Conservation (phyloP, 1,140 invertebrate species). For the Trissolcus basalis region DNA sequence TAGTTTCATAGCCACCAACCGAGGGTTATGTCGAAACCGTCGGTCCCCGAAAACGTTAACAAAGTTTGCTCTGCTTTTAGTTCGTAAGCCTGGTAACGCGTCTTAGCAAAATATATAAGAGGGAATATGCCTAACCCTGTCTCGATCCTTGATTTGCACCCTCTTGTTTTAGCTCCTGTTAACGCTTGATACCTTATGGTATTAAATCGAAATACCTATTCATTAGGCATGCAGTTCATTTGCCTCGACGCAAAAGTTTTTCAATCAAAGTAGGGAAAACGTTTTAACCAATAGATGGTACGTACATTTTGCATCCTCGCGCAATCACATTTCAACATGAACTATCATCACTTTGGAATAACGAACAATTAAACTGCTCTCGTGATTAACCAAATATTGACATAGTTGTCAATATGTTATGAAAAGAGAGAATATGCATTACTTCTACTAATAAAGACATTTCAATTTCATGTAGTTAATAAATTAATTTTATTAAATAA, state of each 20-base stretch:
- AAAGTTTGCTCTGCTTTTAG: conserved; percentile 44
- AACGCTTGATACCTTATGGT: conserved; percentile 41
- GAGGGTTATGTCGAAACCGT: conserved; percentile 27
- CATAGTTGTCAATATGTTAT: too few species aligned
- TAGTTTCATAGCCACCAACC: not conserved
- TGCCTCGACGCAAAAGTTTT: conserved; percentile 1
- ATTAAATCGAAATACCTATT: conserved; percentile 39
- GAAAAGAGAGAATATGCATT: too few species aligned
- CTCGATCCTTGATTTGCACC: conserved; percentile 43
- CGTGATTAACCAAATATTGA: too few species aligned
- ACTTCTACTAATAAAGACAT: too few species aligned
- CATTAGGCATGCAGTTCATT: conserved; percentile 34
- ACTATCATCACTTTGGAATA: too few species aligned
- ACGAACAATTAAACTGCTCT: too few species aligned
- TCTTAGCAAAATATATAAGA: conserved; percentile 36
- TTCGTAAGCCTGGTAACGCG: conserved; percentile 39
- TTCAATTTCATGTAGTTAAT: too few species aligned
- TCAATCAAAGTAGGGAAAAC: not conserved
- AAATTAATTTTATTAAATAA: too few species aligned
- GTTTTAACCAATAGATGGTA: not conserved
- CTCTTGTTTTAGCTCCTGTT: conserved; percentile 53
- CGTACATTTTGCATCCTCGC: too few species aligned
- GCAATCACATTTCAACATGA: too few species aligned
- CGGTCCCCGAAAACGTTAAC: conserved; percentile 29
- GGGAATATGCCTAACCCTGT: conserved; percentile 38